Conservation (phyloP, 1,140 invertebrate species). For the Eurosta solidaginis region DNA sequence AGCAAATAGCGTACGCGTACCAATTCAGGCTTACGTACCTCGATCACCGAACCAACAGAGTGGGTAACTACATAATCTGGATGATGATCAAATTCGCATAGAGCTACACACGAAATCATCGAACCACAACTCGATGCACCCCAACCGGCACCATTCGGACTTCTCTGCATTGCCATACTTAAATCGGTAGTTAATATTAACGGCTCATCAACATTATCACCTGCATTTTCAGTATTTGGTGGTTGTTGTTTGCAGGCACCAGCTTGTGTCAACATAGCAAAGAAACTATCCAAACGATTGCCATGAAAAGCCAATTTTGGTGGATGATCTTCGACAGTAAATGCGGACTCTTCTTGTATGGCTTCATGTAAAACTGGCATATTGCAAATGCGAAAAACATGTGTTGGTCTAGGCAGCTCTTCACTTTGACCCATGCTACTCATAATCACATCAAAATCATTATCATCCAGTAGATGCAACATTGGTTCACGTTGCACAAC, state of each 20-base stretch:
- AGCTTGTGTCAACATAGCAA: slow-evolving; percentile 49
- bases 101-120: slow-evolving; percentile 74
- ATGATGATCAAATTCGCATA: slow-evolving; percentile 79
- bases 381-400: slow-evolving; percentile 68
- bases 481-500: slow-evolving; percentile 34
- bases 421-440: slow-evolving; percentile 61
- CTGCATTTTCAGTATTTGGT: background rate
- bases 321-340: slow-evolving; percentile 62
- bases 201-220: background rate
- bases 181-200: slow-evolving; percentile 65
- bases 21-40: slow-evolving; percentile 74
- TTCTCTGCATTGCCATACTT: slow-evolving; percentile 68
- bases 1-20: slow-evolving; percentile 78
- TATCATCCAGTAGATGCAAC: slow-evolving; percentile 21
- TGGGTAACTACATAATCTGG: slow-evolving; percentile 63
- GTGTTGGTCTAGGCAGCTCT: slow-evolving; percentile 64
- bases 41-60: background rate
- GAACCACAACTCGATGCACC: slow-evolving; percentile 73
- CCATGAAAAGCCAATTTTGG: slow-evolving; percentile 78
- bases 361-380: slow-evolving; percentile 60
- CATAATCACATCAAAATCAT: slow-evolving; percentile 53
- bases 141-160: slow-evolving; percentile 74
- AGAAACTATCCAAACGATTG: slow-evolving; percentile 67
- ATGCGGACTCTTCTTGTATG: slow-evolving; percentile 65
- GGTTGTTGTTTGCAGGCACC: background rate